Percentiles rank a stretch among this genome's conserved stretches.
phyloP scores from a whole-genome alignment of 1,140 invertebrate genomes.

The Polyergus mexicanus region DNA sequence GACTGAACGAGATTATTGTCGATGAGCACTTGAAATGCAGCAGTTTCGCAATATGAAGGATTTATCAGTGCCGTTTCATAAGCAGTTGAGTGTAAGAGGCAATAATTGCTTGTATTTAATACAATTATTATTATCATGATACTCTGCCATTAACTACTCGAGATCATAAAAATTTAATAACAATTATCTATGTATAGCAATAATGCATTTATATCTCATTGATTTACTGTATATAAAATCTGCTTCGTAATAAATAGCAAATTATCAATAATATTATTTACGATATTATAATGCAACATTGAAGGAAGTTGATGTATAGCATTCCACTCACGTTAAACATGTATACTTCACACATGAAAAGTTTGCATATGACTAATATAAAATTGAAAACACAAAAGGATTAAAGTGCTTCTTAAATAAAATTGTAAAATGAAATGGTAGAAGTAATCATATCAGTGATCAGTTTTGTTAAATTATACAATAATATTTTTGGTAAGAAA shows the following conservation, averaged over 20 bases:
- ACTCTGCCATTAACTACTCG: not conserved
- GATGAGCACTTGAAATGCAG: not conserved
- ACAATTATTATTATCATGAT: not conserved
- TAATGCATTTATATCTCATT: not conserved
- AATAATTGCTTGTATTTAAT: slow-evolving; percentile 26
- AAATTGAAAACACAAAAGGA: not conserved
- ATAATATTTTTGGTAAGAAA: too few relatives aligned
- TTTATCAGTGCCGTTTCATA: slow-evolving; percentile 1
- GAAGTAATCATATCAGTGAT: too few relatives aligned
- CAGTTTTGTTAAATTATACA: too few relatives aligned
- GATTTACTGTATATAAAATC: not conserved
- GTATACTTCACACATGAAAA: not conserved
- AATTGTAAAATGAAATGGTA: not conserved
- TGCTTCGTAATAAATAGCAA: slow-evolving; percentile 4
- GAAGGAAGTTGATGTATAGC: not conserved
- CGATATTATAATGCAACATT: not conserved
- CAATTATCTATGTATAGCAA: slow-evolving; percentile 4
- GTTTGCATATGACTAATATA: not conserved
- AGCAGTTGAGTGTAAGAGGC: not conserved
- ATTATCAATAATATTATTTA: not conserved
- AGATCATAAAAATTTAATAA: slow-evolving; percentile 23
- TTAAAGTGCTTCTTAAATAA: not conserved
- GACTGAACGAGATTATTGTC: slow-evolving; percentile 5
- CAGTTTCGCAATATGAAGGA: not conserved
- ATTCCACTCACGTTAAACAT: not conserved